Evolutionary conservation across 2,888 invertebrate species (phyloP).

Genomic region (Tinea semifulvella): DNA sequence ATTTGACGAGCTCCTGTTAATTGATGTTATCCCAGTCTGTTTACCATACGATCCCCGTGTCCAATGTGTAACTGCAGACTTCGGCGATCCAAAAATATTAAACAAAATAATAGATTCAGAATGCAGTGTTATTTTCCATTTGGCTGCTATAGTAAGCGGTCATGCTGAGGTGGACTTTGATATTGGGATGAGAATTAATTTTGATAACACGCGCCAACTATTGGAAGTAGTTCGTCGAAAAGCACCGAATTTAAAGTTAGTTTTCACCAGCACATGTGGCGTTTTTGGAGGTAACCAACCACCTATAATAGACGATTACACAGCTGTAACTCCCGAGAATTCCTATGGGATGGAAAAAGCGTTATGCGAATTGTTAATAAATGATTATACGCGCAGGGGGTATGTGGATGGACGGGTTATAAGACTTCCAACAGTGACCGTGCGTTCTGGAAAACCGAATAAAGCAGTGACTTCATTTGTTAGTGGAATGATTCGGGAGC

Average conservation of each 20-base stretch:
- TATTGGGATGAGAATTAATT: slow-evolving; percentile 41
- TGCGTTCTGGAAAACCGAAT: slow-evolving; percentile 45
- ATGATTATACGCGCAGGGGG: slow-evolving; percentile 47
- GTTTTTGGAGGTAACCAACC: slow-evolving; percentile 44
- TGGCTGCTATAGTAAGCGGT: slow-evolving; percentile 53
- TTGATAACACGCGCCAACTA: slow-evolving; percentile 44
- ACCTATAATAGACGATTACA: slow-evolving; percentile 31
- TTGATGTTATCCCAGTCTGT: neutral
- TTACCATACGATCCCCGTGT: slow-evolving; percentile 27
- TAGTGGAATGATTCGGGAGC: slow-evolving; percentile 48
- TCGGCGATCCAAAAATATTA: slow-evolving; percentile 28
- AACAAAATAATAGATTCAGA: slow-evolving; percentile 27
- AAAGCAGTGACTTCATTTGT: slow-evolving; percentile 52
- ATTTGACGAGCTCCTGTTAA: neutral
- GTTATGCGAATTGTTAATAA: slow-evolving; percentile 44
- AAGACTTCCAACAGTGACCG: slow-evolving; percentile 47
- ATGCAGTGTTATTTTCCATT: slow-evolving; percentile 38
- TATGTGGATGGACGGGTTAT: slow-evolving; percentile 40
- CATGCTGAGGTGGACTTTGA: slow-evolving; percentile 48
- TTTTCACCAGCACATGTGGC: slow-evolving; percentile 42
- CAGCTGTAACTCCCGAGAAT: slow-evolving; percentile 40
- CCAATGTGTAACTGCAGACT: slow-evolving; percentile 25
- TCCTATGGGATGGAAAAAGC: slow-evolving; percentile 52
- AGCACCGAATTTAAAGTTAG: slow-evolving; percentile 30
- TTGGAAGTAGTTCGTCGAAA: slow-evolving; percentile 36